Evolutionary conservation across 2,797 vertebrate genomes (phyloP).

Genomic region (Triplophysa bombifrons): DNA sequence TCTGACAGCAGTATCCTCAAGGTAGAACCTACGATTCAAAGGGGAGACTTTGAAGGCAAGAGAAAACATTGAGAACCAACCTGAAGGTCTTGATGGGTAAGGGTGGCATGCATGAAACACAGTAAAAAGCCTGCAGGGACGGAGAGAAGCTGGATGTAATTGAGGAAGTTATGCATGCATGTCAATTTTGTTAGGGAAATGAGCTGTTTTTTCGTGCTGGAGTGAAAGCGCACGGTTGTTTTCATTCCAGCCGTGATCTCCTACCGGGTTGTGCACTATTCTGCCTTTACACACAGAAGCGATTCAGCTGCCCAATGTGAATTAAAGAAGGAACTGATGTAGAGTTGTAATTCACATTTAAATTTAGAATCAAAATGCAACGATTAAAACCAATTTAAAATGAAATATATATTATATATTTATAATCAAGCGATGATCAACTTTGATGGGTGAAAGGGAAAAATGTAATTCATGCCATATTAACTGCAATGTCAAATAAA

Average conservation of each 20-base stretch:
- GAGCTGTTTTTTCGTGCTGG: not conserved
- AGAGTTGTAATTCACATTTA: not conserved
- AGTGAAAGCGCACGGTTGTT: slow-evolving; percentile 4
- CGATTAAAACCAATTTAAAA: not conserved
- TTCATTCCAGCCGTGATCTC: slow-evolving; percentile 6
- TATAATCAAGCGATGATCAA: no score
- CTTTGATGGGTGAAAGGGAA: not conserved
- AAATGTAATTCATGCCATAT: not conserved
- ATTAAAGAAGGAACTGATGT: not conserved
- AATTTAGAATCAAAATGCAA: not conserved
- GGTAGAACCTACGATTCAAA: slow-evolving; percentile 20
- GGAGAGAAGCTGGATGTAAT: slow-evolving; percentile 13
- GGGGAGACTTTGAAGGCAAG: slow-evolving; percentile 3
- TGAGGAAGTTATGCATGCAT: slow-evolving; percentile 11
- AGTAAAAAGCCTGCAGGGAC: not conserved
- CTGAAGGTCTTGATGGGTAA: not conserved
- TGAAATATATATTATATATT: no score
- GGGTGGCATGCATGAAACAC: not conserved
- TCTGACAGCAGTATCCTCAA: slow-evolving; percentile 28
- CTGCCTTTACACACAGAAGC: not conserved
- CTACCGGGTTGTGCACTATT: not conserved
- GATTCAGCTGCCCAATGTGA: not conserved
- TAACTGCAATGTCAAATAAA: not conserved
- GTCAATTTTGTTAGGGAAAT: slow-evolving; percentile 21
- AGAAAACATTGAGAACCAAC: not conserved